These are phyloP conservation scores for Zaprionus tsacasi DNA, from an alignment of 1,140 invertebrate species.

Conservation along the genomic window DNA sequence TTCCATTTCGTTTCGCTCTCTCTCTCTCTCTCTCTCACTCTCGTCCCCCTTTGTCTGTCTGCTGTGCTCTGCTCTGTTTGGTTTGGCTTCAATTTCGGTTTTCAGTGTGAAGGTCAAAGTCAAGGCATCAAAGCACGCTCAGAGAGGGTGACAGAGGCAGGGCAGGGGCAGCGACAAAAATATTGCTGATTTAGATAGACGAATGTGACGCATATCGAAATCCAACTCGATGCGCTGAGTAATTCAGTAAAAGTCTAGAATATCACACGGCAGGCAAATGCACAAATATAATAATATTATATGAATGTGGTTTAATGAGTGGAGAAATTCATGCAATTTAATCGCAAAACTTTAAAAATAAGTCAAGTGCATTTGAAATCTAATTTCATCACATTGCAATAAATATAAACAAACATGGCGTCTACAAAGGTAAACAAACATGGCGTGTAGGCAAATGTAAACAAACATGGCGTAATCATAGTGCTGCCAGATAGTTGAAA, in stretches of 20 bases:
- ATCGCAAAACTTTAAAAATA: not conserved
- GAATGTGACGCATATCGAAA: conserved; percentile 35
- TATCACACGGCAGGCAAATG: not conserved
- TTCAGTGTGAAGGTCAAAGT: conserved; percentile 77
- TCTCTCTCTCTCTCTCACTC: not conserved
- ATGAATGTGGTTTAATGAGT: not conserved
- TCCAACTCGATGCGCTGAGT: conserved; percentile 2
- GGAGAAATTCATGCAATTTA: not conserved
- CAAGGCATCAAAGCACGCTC: conserved; percentile 35
- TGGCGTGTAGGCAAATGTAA: not conserved
- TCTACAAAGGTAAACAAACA: not conserved
- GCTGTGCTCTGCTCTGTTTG: conserved; percentile 28
- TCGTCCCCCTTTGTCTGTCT: conserved; percentile 5
- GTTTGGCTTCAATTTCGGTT: conserved; percentile 67
- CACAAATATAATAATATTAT: not conserved
- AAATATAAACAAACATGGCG: not conserved
- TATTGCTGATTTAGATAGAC: conserved; percentile 37
- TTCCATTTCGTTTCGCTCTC: not conserved
- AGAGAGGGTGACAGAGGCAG: conserved; percentile 1
- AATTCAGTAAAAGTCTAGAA: not conserved
- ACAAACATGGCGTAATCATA: not conserved
- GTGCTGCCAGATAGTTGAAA: not conserved
- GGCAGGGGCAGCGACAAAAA: not conserved
- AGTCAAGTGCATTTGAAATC: not conserved
- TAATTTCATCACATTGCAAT: not conserved